These are phyloP conservation scores for Graphium colonna DNA, from an alignment of 2,888 invertebrate species.

Conservation along the genomic window DNA sequence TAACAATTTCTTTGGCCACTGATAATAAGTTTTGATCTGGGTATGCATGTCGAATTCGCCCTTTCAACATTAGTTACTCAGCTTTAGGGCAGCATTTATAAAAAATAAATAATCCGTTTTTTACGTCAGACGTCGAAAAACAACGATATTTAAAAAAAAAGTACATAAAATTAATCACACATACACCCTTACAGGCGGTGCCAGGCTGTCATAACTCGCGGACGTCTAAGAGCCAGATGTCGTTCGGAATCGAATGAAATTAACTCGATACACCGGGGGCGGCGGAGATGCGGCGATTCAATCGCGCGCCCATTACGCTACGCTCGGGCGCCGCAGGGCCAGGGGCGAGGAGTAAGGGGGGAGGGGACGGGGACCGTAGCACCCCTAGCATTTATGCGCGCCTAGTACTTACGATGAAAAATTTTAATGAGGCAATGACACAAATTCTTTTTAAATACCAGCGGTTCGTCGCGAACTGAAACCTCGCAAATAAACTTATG, in stretches of 20 bases:
- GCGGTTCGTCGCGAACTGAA: no score
- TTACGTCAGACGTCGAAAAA: not conserved
- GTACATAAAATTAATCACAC: not conserved
- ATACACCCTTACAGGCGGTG: not conserved
- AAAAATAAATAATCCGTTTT: not conserved
- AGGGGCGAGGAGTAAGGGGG: slow-evolving; percentile 25
- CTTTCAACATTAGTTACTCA: not conserved
- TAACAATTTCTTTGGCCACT: no score
- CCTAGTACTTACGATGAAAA: slow-evolving; percentile 27
- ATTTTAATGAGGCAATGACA: slow-evolving; percentile 8
- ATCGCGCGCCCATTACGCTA: slow-evolving; percentile 61
- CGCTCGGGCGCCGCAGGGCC: slow-evolving; percentile 41
- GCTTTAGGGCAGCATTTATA: not conserved
- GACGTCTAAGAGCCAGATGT: not conserved
- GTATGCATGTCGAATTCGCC: no score
- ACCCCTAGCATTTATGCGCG: slow-evolving; percentile 20
- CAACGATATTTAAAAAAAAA: not conserved
- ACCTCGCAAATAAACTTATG: no score
- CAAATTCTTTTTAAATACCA: no score
- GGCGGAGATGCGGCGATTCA: slow-evolving; percentile 62
- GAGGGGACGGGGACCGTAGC: slow-evolving; percentile 7
- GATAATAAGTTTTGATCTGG: no score
- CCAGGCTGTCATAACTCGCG: not conserved
- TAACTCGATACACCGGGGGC: slow-evolving; percentile 60
- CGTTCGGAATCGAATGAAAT: slow-evolving; percentile 39